Conservation (phyloP, 30 jellyfish, hydroid and myxozoan species). For the Hydractinia symbiolongicarpus region DNA sequence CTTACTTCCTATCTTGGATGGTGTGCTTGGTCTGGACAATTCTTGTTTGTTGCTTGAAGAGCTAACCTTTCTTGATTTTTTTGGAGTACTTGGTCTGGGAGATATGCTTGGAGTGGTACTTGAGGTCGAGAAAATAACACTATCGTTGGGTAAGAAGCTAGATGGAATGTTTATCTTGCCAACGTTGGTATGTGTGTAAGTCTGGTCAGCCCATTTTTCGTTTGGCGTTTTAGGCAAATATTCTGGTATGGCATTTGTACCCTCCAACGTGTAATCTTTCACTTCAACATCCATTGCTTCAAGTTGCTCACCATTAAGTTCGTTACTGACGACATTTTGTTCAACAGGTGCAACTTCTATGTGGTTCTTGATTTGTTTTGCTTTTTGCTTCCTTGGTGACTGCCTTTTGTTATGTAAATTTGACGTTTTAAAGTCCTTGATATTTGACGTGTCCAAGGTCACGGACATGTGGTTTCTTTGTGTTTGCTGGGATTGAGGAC, state of each 20-base stretch:
- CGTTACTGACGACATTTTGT: neutral
- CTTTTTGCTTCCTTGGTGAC: neutral
- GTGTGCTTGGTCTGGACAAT: neutral
- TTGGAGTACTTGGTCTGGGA: slow-evolving; percentile 11
- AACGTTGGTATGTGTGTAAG: neutral
- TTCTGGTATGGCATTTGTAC: neutral
- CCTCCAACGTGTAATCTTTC: neutral
- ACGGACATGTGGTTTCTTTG: neutral
- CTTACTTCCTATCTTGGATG: neutral
- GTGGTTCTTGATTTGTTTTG: neutral
- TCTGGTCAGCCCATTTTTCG: neutral
- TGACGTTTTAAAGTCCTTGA: neutral
- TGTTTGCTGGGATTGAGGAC: slow-evolving; percentile 1
- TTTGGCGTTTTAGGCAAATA: neutral
- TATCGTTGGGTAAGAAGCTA: neutral
- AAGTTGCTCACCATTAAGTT: neutral
- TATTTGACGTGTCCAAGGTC: neutral
- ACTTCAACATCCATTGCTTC: neutral
- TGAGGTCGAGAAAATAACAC: neutral
- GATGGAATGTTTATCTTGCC: neutral
- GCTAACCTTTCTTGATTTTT: neutral
- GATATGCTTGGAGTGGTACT: neutral
- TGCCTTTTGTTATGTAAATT: no score
- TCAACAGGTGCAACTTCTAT: neutral
- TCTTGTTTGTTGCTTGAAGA: neutral